These are phyloP conservation scores for Lucifuga dentata DNA, from an alignment of 2,113 vertebrate genomes.

Conservation along the genomic window DNA sequence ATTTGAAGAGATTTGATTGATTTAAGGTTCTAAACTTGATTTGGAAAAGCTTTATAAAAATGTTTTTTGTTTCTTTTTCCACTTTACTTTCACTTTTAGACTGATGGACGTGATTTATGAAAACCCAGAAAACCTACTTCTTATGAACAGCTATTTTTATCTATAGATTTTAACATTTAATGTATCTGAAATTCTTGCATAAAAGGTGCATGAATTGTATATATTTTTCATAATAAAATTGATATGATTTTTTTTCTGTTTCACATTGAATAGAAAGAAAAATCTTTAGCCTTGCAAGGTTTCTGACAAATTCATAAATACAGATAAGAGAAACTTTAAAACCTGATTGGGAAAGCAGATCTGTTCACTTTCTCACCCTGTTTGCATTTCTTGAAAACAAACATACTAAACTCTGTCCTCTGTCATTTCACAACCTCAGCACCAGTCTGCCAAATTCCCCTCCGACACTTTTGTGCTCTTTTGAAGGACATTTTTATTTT, in stretches of 20 bases:
- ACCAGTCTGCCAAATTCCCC: constrained; percentile 58
- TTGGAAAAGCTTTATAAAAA: neutral
- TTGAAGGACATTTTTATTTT: constrained; percentile 31
- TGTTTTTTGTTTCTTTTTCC: neutral
- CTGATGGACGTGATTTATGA: neutral
- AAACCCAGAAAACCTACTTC: neutral
- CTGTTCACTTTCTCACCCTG: neutral
- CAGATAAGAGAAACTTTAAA: neutral
- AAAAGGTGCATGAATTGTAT: constrained; percentile 11
- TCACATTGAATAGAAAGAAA: neutral
- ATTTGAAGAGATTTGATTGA: constrained; percentile 41
- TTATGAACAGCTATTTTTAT: constrained; percentile 1
- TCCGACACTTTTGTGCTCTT: constrained; percentile 43
- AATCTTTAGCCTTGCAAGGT: neutral
- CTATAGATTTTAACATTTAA: neutral
- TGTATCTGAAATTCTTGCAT: neutral
- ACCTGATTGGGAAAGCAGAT: neutral
- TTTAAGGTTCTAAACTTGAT: constrained; percentile 25
- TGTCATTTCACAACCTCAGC: constrained; percentile 55
- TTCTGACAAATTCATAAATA: neutral
- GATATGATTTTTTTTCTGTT: neutral
- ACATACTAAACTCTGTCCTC: constrained; percentile 30
- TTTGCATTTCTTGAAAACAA: constrained; percentile 3
- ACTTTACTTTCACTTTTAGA: constrained; percentile 25
- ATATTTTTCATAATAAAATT: neutral